Base-by-base conservation (phyloP, 2,888 invertebrate genomes). In the Nymphalis urticae region DNA sequence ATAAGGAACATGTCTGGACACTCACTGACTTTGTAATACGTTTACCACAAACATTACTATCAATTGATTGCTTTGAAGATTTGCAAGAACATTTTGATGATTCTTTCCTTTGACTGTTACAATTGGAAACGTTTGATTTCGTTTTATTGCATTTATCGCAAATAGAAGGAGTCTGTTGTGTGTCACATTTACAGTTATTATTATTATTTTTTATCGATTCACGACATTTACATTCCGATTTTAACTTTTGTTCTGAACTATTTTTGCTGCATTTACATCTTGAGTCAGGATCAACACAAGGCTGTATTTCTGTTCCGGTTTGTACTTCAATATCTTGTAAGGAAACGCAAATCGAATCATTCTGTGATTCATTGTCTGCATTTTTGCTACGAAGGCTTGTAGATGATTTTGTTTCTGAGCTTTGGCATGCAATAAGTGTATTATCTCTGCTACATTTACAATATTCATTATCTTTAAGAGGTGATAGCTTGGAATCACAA, bases 81-180 rank as follows among this genome's bases (percentile, higher is more conserved):
- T 58, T 32, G 19, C 58, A 58, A 10, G 36, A 19, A 58, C 58
- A 58, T 58, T 58, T 58, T n/a, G 4, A 58, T 51, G 50, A 51
- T 17, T 27, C 27, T 27, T 54, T 7, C 27, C 27, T 54, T 21
- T 54, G 16, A 16, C 27, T 27, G 17, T 6, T 17, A 27, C 27
- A 54, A 54, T 6, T 54, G 0, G 6, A 32, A 32, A 32, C 27
- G 6, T 53, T 53, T 13, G 24, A 53, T 53, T 53, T 19, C 2
- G 13, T 24, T 21, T 53, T n/a, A 19, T 50, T 50, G 19, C 50
- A 50, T 9, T 19, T 50, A 3, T 19, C 19, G 19, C 50, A 50
- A 9, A 19, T 7, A 50, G 9, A 17, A 50, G 19, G 8, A 19
- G 19, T 9, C 2, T 16, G n/a, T 16, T 19, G 9, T 50, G 19